Conservation (phyloP, 2,888 invertebrate genomes). For the Platycheirus rosarum region DNA sequence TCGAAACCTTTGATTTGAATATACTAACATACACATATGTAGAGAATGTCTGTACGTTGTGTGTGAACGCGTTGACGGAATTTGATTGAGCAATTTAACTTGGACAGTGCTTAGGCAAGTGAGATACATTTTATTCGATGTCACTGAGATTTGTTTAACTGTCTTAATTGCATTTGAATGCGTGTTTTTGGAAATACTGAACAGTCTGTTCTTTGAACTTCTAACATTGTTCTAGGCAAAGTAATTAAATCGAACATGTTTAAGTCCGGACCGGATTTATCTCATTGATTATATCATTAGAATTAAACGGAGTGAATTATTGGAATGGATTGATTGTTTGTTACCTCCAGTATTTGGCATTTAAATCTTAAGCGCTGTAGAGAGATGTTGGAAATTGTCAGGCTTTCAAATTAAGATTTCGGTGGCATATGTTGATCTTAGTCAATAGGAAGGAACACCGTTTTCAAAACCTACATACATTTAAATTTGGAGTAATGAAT, state of each 20-base stretch:
- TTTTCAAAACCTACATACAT: no score
- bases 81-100: conserved; percentile 61
- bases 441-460: no score
- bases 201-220: conserved; percentile 28
- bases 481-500: no score
- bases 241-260: conserved; percentile 18
- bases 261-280: neutral
- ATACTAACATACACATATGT: conserved; percentile 1
- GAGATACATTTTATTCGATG: conserved; percentile 37
- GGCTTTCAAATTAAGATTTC: no score
- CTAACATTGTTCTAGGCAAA: conserved; percentile 14
- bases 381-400: no score
- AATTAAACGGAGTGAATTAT: no score
- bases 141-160: neutral
- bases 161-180: conserved; percentile 16
- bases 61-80: neutral
- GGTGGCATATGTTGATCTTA: no score
- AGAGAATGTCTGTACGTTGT: neutral
- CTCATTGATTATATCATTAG: conserved; percentile 11
- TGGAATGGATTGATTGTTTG: no score
- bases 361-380: no score
- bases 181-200: neutral
- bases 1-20: conserved; percentile 40
- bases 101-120: conserved; percentile 36
- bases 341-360: no score